Evolutionary conservation across 64 coral and sea anemone species (phyloP).

Genomic region (Anthopleura sola): DNA sequence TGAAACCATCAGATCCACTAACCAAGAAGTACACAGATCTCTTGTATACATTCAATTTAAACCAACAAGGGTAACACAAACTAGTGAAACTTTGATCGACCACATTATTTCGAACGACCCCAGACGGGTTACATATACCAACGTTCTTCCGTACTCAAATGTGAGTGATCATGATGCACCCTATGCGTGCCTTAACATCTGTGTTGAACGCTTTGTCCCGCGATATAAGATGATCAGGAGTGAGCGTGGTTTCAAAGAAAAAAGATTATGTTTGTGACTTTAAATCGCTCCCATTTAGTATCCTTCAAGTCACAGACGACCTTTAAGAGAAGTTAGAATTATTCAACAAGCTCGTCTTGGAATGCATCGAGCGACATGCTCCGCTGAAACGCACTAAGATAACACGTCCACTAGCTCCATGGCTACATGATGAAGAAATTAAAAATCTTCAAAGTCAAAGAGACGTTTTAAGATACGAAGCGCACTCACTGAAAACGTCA

Average conservation of each 20-base stretch:
- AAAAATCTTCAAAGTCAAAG: slow-evolving; percentile 10
- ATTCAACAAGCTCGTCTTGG: slow-evolving; percentile 6
- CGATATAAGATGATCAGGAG: slow-evolving; percentile 24
- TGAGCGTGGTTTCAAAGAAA: slow-evolving; percentile 13
- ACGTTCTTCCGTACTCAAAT: slow-evolving; percentile 24
- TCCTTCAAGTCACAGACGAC: slow-evolving; percentile 19
- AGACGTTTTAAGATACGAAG: slow-evolving; percentile 1
- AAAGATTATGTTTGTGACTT: slow-evolving; percentile 1
- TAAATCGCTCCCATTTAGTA: background rate
- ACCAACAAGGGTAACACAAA: slow-evolving; percentile 21
- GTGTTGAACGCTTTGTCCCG: slow-evolving; percentile 29
- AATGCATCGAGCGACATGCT: slow-evolving; percentile 44
- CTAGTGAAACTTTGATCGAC: slow-evolving; percentile 12
- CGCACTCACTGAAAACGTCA: background rate
- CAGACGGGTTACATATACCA: background rate
- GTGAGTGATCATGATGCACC: slow-evolving; percentile 41
- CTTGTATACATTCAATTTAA: slow-evolving; percentile 22
- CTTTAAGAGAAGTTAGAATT: slow-evolving; percentile 22
- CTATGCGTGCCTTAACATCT: slow-evolving; percentile 26
- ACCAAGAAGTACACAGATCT: background rate
- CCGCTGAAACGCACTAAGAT: slow-evolving; percentile 39
- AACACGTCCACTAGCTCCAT: slow-evolving; percentile 43
- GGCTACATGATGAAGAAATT: slow-evolving; percentile 47
- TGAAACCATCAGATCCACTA: background rate
- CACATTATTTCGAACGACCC: slow-evolving; percentile 39